Evolutionary conservation across 2,888 invertebrate genomes (phyloP).

Genomic region (Synergus japonicus): DNA sequence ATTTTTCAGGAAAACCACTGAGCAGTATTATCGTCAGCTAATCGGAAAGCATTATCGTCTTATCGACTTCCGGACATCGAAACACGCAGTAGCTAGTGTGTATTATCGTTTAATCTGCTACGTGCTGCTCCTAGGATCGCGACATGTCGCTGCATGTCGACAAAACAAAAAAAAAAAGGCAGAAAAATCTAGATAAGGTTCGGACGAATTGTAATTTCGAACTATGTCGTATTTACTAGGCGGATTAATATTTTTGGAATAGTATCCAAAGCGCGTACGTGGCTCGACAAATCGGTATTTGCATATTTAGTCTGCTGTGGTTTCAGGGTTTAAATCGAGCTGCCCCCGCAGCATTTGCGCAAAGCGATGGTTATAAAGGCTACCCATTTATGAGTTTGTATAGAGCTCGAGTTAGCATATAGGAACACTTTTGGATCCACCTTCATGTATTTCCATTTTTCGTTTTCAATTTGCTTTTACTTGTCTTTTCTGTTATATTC

Average conservation of each 20-base stretch:
- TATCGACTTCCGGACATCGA: conserved; percentile 30
- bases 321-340: conserved; percentile 8
- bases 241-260: conserved; percentile 8
- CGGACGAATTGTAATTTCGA: background rate
- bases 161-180: background rate
- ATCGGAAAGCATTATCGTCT: conserved; percentile 33
- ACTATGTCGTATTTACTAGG: conserved; percentile 3
- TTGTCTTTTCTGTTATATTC: too few relatives aligned
- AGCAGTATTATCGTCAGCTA: conserved; percentile 22
- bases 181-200: background rate
- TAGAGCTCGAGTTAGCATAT: background rate
- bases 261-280: conserved; percentile 28
- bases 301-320: conserved; percentile 21
- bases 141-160: conserved; percentile 22
- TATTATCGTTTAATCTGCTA: conserved; percentile 28
- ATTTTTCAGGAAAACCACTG: conserved; percentile 4
- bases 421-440: conserved; percentile 1
- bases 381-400: conserved; percentile 10
- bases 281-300: conserved; percentile 22
- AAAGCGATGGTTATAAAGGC: conserved; percentile 3
- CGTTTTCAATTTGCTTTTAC: background rate
- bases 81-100: conserved; percentile 23
- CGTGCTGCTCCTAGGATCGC: conserved; percentile 4
- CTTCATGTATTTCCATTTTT: conserved; percentile 8
- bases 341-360: conserved; percentile 7